Base-by-base conservation (phyloP, 2,888 invertebrate species). In the Nemapogon koenigi region DNA sequence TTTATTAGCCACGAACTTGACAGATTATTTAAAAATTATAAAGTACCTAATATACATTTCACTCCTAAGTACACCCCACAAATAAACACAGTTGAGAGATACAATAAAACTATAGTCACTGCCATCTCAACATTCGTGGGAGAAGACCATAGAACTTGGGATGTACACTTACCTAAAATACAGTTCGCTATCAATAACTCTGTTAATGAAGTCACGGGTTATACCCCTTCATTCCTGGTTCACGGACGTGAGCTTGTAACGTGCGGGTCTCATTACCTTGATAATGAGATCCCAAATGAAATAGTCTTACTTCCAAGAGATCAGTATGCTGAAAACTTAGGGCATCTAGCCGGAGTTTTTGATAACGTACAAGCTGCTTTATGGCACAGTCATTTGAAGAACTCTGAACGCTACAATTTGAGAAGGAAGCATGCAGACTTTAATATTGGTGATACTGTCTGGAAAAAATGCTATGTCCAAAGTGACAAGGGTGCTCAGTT, bases 101-200 rank as follows among this genome's bases (percentile, higher is more conserved):
- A 42, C 16, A 40, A 32, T 28, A 39, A 25, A 19, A 41, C 43
- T 2, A 41, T 49, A 4, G 36, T 50, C 1, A 47, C 45, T 2
- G 28, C 32, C 7, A 19, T 48, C 4, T 43, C 48, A 2, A 41
- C 35, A 8, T 48, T 43, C 26, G 30, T 49, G 1, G 30, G 45
- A 1, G 16, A 44, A 3, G 49, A 52, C 22, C 51, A 51, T 26
- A 33, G 48, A 10, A 17, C 41, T 2, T 51, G 51, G 52, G 50
- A 50, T 35, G 8, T 22, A 0, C 35, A 37, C 19, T n/a, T 50
- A 2, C 42, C 44, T 2, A 42, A 40, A 19, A 41, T 48, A 3
- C 45, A 47, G 16, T 47, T 49, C 16, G 47, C 49, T 2, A 36
- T 51, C 1, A 49, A 49, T 30, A 47, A 16, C 7, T 46, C 47